Evolutionary conservation across 2,888 invertebrate species (phyloP).

Genomic region (Nasonia oneida): DNA sequence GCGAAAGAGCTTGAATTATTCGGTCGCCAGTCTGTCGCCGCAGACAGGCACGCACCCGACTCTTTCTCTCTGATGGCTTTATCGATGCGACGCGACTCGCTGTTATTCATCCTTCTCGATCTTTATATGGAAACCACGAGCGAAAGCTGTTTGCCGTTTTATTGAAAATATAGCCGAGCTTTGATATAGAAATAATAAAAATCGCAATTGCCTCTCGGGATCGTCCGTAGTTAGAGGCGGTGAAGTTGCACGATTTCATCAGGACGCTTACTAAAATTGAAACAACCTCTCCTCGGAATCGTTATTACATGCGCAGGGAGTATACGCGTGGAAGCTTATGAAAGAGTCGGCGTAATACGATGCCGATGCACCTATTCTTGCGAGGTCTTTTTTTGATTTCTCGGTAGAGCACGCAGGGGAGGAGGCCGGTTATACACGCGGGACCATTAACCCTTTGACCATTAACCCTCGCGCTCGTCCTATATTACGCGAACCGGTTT

Average conservation of each 20-base stretch:
- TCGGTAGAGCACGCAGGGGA: too few species aligned
- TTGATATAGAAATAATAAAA: background rate
- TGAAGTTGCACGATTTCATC: background rate
- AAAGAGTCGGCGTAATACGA: background rate
- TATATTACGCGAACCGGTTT: constrained; percentile 20
- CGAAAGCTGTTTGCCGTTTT: too few species aligned
- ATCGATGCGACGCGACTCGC: too few species aligned
- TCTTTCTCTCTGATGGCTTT: too few species aligned
- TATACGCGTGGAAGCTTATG: background rate
- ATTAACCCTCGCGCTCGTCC: constrained; percentile 1
- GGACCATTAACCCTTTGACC: constrained; percentile 29
- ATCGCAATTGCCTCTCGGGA: background rate
- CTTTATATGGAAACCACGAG: too few species aligned
- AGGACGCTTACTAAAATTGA: background rate
- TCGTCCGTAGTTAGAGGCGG: too few species aligned
- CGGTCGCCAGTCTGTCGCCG: background rate
- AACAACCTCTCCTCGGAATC: background rate
- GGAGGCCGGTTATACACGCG: background rate
- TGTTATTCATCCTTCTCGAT: too few species aligned
- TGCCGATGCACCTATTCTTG: background rate
- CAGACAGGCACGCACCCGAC: too few species aligned
- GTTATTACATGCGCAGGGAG: background rate
- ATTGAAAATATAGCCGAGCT: too few species aligned
- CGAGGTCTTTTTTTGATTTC: background rate
- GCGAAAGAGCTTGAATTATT: background rate